Evolutionary conservation across 2,797 vertebrate species (phyloP), one percentile per base, ranked within the genome.

Genomic region (Onychomys torridus): DNA sequence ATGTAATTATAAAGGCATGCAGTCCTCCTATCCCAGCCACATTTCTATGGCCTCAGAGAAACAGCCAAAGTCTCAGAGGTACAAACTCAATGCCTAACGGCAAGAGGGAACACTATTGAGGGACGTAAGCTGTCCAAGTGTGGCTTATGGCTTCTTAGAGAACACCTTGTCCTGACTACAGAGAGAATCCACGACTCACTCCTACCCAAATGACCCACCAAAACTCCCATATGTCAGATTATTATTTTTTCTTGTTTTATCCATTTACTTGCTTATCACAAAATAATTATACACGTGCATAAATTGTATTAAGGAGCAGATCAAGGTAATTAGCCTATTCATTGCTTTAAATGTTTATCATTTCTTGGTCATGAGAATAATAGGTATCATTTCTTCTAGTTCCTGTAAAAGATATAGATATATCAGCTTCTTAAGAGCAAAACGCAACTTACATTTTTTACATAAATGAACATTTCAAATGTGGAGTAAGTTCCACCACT

Each of bases 391-490:
- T 43, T 59, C 23, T 77, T 78, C 7, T 67, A 86, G 27, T 32
- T 71, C 12, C 43, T 88, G 46, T 81, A 17, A 88, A 46, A 84
- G 29, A 17, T 40, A 34, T 43, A 79, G 19, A 0, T 91, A 52
- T 19, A 9, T 17, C 25, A 19, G 11, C 71, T 59, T 57, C 92
- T 73, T 34, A 89, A 86, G 43, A 89, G 29, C 29, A 55, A 69
- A 63, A 40, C 81, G n/a, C 91, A 93, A 85, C 46, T 17, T 91
- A 14, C 40, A 83, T 76, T 83, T 59, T 59, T 86, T 61, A 89
- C 27, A 23, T 78, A 27, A 92, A 75, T 76, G 87, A 43, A 67
- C 90, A 75, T 57, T 85, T 91, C 92, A 88, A 77, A 77, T 71
- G 29, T 79, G 43, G 49, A 29, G 52, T 29, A 67, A 93, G 89